Base-by-base conservation (phyloP, 2,888 invertebrate species). In the Danaus chrysippus region DNA sequence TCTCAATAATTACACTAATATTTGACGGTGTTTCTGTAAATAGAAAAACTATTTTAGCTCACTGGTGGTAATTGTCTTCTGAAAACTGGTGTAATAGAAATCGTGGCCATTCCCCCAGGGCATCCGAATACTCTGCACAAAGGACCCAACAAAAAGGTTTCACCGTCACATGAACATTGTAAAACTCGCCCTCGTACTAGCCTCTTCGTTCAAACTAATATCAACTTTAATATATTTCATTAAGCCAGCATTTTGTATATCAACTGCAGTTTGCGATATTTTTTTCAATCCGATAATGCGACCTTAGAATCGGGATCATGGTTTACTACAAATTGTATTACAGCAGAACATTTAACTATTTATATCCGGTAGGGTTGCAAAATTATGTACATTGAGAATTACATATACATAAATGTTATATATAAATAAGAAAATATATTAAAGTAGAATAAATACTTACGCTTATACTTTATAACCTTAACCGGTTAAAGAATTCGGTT, bases 301-400 rank as follows among this genome's bases (percentile, higher is more conserved):
- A 88, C 87, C 87, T 88, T 89, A 87, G 87, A 83, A 86, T 79
- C 84, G 85, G 87, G 88, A 89, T 89, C 89, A 88, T 89, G 89
- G 89, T 89, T 90, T 89, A 90, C 89, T 90, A 90, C 89, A 90
- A 90, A 90, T 90, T 90, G 89, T 90, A 89, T 90, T 87, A 88
- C 87, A 88, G 87, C 83, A 87, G 87, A 86, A 87, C 81, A 87
- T 87, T 88, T 87, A 88, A 89, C 87, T 88, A 89, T 89, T 88
- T 88, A 88, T 86, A 79, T 82, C 76, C 77, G 76, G 74, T 73
- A 68, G 62, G 59, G 55, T 42, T 55, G 17, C 56, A 66, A 62
- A 56, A 54, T 6, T 34, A 34, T 34, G 8, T 34, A 6, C 23
- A 34, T 34, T 34, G 49, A 49, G 17, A 49, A 15, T 49, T 49